A percentile compares a stretch with the other conserved stretches of the same genome.
Conservation (phyloP, 2,888 invertebrate species). For the Dolichopus griseipennis region DNA sequence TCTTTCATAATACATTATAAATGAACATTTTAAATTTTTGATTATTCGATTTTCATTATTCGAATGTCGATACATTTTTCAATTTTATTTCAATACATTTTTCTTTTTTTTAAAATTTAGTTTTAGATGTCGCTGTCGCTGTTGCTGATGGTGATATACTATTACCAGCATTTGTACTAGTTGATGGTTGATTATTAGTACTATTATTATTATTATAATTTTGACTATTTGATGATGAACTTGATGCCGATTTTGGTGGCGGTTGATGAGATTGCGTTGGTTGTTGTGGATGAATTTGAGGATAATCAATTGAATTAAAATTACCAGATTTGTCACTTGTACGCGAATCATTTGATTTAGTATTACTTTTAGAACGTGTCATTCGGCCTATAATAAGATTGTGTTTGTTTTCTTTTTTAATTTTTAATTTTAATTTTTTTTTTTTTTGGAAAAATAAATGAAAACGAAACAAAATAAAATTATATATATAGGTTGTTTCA, state of each 20-base stretch:
- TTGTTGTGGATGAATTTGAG: constrained; percentile 31
- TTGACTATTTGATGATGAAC: neutral
- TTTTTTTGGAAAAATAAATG: neutral
- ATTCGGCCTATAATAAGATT: constrained; percentile 35
- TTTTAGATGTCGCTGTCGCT: neutral
- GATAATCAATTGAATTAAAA: constrained; percentile 39
- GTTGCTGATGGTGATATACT: constrained; percentile 2
- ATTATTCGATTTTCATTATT: neutral
- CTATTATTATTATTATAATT: neutral
- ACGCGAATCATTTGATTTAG: constrained; percentile 42
- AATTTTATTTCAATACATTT: no score
- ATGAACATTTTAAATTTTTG: neutral
- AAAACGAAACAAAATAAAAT: neutral
- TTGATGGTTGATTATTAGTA: neutral
- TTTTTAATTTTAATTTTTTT: no score
- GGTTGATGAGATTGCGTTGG: constrained; percentile 26
- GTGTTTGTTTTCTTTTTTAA: neutral
- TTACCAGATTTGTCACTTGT: constrained; percentile 41
- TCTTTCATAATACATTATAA: no score
- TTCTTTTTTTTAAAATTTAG: neutral
- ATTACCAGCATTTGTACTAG: neutral
- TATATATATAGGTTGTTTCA: no score
- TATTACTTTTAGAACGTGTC: constrained; percentile 42
- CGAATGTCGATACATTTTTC: neutral
- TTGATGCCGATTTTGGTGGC: constrained; percentile 26